phyloP scores from a whole-genome alignment of 2,888 invertebrate genomes.

The Cryptus viduatorius region DNA sequence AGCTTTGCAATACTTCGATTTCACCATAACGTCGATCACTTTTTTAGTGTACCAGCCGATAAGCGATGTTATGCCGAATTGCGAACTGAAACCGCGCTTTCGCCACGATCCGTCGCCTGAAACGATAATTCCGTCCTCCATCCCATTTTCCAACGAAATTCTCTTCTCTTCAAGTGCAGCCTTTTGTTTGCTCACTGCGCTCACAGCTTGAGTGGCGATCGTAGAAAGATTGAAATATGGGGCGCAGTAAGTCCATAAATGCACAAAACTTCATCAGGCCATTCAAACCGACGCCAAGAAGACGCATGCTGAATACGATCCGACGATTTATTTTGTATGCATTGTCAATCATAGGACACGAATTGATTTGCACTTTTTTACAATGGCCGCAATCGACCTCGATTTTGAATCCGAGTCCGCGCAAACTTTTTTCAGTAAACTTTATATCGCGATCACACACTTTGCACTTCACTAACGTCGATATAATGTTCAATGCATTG shows the following conservation, averaged over 20 bases:
- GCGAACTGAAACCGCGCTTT: constrained; percentile 48
- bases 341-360: constrained; percentile 2
- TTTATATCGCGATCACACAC: constrained; percentile 56
- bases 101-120: constrained; percentile 32
- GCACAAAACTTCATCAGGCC: too few species aligned
- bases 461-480: constrained; percentile 59
- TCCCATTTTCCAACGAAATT: constrained; percentile 61
- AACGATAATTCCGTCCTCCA: constrained; percentile 58
- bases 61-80: not conserved
- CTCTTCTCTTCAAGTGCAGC: constrained; percentile 58
- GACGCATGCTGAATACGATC: constrained; percentile 38
- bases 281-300: too few species aligned
- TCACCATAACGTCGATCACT: too few species aligned
- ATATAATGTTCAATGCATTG: constrained; percentile 7
- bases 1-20: too few species aligned
- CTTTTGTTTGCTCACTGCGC: constrained; percentile 53
- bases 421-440: constrained; percentile 60
- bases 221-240: not conserved
- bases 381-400: not conserved
- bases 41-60: too few species aligned
- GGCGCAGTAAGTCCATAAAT: too few species aligned
- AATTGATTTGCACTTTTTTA: not conserved
- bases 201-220: constrained; percentile 55
- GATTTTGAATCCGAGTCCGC: constrained; percentile 50
- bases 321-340: constrained; percentile 55